Conservation (phyloP, 2,797 vertebrate species). For the Pseudocheirus occidentalis region DNA sequence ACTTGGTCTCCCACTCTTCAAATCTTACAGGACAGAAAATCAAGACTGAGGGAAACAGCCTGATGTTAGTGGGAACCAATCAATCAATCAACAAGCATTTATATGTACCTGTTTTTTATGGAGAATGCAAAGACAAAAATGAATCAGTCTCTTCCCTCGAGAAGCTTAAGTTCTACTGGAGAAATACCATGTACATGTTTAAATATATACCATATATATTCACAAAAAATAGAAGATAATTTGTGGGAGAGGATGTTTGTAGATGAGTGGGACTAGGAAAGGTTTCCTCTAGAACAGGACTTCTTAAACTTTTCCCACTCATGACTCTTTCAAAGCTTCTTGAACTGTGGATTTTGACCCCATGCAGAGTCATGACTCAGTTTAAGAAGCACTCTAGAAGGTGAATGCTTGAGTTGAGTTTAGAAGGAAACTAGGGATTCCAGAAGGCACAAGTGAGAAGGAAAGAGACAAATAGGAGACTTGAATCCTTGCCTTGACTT, state of each 20-base stretch:
- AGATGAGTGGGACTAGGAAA: not conserved
- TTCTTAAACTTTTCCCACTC: too few species aligned
- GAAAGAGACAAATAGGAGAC: not conserved
- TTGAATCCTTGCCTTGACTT: constrained; percentile 9
- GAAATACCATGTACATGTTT: not conserved
- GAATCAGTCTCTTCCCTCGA: not conserved
- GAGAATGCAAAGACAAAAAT: not conserved
- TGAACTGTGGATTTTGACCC: too few species aligned
- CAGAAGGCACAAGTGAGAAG: not conserved
- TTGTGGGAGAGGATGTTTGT: not conserved
- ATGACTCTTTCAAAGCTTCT: too few species aligned
- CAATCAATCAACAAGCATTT: not conserved
- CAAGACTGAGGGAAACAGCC: not conserved
- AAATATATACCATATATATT: not conserved
- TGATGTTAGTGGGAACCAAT: not conserved
- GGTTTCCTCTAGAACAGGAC: not conserved
- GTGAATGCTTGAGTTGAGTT: not conserved
- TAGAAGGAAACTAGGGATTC: not conserved
- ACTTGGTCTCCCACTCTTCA: not conserved
- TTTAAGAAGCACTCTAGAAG: not conserved
- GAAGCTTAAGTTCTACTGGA: not conserved
- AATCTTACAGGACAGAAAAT: not conserved
- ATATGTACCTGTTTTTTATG: not conserved
- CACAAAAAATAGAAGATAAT: not conserved
- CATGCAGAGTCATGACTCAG: too few species aligned